Conservation (phyloP, 2,797 vertebrate species). For the Acanthurus leucopareius region DNA sequence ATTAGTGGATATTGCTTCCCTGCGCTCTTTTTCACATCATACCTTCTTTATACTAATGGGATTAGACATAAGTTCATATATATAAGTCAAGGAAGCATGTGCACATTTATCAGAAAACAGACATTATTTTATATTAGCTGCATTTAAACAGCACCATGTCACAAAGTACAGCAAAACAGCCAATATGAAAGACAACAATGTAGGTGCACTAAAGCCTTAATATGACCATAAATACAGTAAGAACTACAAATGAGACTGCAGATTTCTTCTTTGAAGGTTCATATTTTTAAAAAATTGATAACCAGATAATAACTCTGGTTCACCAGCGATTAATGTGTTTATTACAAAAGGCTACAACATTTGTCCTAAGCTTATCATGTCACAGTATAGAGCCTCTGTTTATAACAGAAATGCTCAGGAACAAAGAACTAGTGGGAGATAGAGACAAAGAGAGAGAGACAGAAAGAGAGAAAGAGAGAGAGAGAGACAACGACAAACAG, state of each 20-base stretch:
- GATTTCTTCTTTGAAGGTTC: slow-evolving; percentile 9
- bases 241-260: background rate
- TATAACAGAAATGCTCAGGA: background rate
- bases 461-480: slow-evolving; percentile 14
- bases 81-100: background rate
- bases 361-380: slow-evolving; percentile 20
- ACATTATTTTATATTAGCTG: slow-evolving; percentile 5
- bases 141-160: background rate
- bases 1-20: slow-evolving; percentile 30
- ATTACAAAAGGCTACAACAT: slow-evolving; percentile 16
- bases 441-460: slow-evolving; percentile 6
- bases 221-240: background rate
- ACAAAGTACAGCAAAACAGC: too few relatives aligned
- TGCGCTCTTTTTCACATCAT: slow-evolving; percentile 24
- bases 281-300: background rate
- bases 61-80: slow-evolving; percentile 10
- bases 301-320: slow-evolving; percentile 7
- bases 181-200: background rate
- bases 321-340: slow-evolving; percentile 10
- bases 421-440: background rate
- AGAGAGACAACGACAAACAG: slow-evolving; percentile 20
- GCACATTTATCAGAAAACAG: background rate
- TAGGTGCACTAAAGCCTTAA: background rate
- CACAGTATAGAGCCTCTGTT: slow-evolving; percentile 15
- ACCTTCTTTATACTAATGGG: slow-evolving; percentile 29